Base-by-base conservation (phyloP, 2,888 invertebrate species). In the Hybos culiciformis region DNA sequence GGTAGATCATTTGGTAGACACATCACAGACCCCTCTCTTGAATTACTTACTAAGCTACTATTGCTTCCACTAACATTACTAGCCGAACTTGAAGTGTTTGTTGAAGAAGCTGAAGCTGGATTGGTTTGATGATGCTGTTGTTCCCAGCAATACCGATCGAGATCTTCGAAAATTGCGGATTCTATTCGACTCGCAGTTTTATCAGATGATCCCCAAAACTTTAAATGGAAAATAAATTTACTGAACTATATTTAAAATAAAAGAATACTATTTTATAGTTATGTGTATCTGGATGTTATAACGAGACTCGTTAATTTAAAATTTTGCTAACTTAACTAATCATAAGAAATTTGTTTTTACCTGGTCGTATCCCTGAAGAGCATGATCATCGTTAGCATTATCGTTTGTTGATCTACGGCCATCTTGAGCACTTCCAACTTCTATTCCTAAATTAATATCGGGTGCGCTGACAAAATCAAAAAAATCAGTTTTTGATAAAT, bases 381-480 rank as follows among this genome's bases (percentile, higher is more conserved):
- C 60, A 46, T 66, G 63, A 57, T 67, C 62, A 48, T 53, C 57
- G 19, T 43, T 43, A 19, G 34, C 39, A 15, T 41, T 41, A 36
- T 43, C 49, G 18, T 50, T 44, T n/a, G 50, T 52, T 29, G 59
- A 56, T 5, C 57, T 58, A 17, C 58, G 58, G 41, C 45, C 47
- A 37, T 52, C 47, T 14, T 21, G 20, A 38, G 48, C 49, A 17
- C 55, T 59, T n/a, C n/a, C n/a, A n/a, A n/a, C n/a, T n/a, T n/a
- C n/a, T 21, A 61, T 60, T 8, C 63, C 65, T 39, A 65, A 59
- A 43, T 63, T 63, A 57, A 82, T 74, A 56, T 82, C 83, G 46
- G 84, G 83, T 37, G 83, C 81, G 42, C 84, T 83, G 49, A 86
- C 86, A 68, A 86, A 85, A 69, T 87, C 86, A 69, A 87, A 87